These are phyloP conservation scores for Salticus scenicus DNA, from an alignment of 2,888 invertebrate species.

Conservation along the genomic window DNA sequence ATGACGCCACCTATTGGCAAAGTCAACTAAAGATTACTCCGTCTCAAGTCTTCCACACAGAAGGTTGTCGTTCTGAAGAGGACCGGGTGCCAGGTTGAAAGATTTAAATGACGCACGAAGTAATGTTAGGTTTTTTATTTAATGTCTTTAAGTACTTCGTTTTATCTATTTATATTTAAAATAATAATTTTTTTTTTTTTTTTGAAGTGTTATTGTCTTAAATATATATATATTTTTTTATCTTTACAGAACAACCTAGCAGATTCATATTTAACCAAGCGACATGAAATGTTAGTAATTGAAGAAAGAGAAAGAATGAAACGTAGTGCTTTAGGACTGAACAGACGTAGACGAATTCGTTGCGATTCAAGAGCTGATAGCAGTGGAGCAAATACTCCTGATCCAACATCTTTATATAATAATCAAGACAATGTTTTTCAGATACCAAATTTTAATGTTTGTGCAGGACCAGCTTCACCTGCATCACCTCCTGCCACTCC, in stretches of 20 bases:
- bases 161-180: no score
- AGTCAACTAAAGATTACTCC: no score
- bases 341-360: slow-evolving; percentile 78
- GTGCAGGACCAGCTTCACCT: slow-evolving; percentile 40
- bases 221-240: background rate
- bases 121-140: no score
- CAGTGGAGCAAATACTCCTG: slow-evolving; percentile 85
- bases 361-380: slow-evolving; percentile 83
- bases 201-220: no score
- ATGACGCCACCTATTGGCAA: no score
- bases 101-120: no score
- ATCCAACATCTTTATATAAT: slow-evolving; percentile 69
- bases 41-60: no score
- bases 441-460: slow-evolving; percentile 26
- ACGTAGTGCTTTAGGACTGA: slow-evolving; percentile 6
- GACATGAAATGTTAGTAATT: slow-evolving; percentile 86
- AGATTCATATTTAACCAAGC: slow-evolving; percentile 82
- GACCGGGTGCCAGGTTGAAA: no score
- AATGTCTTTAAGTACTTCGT: no score
- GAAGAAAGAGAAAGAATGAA: slow-evolving; percentile 82
- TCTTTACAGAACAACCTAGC: slow-evolving; percentile 82
- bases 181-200: no score
- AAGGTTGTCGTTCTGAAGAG: no score
- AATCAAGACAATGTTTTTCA: slow-evolving; percentile 57
- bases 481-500: slow-evolving; percentile 44